These are phyloP conservation scores for Caenorhabditis sp. DNA, from an alignment of 2,888 invertebrate genomes.

Conservation along the genomic window DNA sequence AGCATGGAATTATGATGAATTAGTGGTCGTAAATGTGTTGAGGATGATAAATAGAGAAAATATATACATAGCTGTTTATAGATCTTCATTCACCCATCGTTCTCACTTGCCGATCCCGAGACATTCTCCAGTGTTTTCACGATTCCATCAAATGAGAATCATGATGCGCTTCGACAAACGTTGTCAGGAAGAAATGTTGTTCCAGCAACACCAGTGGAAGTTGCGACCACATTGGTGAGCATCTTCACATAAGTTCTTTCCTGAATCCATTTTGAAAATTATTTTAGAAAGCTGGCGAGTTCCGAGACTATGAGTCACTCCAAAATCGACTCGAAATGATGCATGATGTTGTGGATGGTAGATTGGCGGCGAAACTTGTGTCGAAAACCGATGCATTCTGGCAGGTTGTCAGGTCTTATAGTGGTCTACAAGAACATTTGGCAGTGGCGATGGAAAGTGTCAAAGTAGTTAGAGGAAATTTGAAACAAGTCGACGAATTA, in stretches of 20 bases:
- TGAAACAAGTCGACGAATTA: constrained; percentile 47
- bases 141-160: constrained; percentile 51
- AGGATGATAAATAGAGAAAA: too few species aligned
- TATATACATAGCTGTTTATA: constrained; percentile 13
- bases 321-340: constrained; percentile 62
- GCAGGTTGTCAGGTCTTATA: constrained; percentile 96
- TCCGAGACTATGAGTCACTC: constrained; percentile 53
- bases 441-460: constrained; percentile 74
- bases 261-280: neutral
- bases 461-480: constrained; percentile 46
- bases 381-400: constrained; percentile 56
- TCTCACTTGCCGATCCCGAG: constrained; percentile 51
- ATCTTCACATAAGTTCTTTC: neutral
- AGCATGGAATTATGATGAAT: too few species aligned
- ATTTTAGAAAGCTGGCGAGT: constrained; percentile 38
- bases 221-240: constrained; percentile 4
- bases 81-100: constrained; percentile 64
- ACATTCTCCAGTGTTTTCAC: constrained; percentile 66
- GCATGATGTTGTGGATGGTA: constrained; percentile 66
- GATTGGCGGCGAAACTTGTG: constrained; percentile 78
- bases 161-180: constrained; percentile 52
- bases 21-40: too few species aligned
- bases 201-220: constrained; percentile 36
- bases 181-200: constrained; percentile 32
- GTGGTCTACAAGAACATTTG: constrained; percentile 93